Evolutionary conservation across 2,113 vertebrate species (phyloP), one percentile per base, ranked within the genome.

Genomic region (Isurus oxyrinchus): DNA sequence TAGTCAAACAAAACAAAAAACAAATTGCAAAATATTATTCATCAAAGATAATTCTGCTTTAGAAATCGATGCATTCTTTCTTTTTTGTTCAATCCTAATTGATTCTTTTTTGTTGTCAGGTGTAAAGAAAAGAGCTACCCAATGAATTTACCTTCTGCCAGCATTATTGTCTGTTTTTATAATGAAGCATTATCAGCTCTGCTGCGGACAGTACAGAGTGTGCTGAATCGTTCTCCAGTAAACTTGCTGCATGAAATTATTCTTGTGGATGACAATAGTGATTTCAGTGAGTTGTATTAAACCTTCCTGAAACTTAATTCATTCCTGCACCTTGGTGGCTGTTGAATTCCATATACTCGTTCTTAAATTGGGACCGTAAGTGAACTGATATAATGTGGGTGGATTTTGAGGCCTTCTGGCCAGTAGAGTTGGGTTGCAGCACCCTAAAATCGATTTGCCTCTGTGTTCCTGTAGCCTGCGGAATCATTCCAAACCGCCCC

Each of bases 131-230:
- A 98, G 97, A 96, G 97, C 0, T 99, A 99, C 96, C 98, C 98
- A 0, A 0, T 84, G 19, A 97, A 97, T 13, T 98, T 99, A 76
- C 99, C 99, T 0, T 96, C 97, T 23, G 99, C 99, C 96, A 99
- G 99, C 2, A 96, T 99, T 0, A 97, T 99, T 14, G 99, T 99
- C 96, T 99, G 99, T 95, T 99, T 99, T 98, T 99, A 99, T 97
- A 99, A 99, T 0, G 99, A 99, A 98, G 99, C 99, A 0, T 97
- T 99, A 8, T 99, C 99, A 0, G 99, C 99, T 76, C 97, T 99
- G 97, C 98, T 99, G 40, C 98, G 99, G 96, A 99, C 99, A 0
- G 98, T 99, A 5, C 99, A 99, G 96, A 99, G 99, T 0, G 99
- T 99, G 6, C 96, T 99, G 67, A 98, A 99, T 96, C 98, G 99